Percentiles rank a stretch among this genome's conserved stretches.
Evolutionary conservation across 1,140 invertebrate species (phyloP).

Genomic region (Bombus consobrinus): DNA sequence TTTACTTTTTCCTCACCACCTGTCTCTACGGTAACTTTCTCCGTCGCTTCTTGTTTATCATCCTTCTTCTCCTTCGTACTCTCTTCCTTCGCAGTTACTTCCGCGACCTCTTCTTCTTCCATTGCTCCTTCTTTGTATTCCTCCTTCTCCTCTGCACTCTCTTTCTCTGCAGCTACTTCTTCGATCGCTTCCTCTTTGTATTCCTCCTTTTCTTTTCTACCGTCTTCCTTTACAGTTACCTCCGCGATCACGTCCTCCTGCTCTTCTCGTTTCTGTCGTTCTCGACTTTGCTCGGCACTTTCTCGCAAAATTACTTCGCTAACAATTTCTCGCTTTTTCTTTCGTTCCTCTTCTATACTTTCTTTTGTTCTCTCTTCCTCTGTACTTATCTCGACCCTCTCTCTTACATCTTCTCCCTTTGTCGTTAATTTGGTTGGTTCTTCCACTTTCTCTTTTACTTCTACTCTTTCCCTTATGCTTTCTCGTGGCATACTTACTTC

Average conservation of each 20-base stretch:
- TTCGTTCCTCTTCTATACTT: conserved; percentile 6
- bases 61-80: too few species aligned
- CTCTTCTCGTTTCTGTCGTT: neutral
- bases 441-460: neutral
- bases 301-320: neutral
- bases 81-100: too few species aligned
- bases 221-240: too few species aligned
- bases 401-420: neutral
- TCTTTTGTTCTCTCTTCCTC: neutral
- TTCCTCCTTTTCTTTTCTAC: too few species aligned
- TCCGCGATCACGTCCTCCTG: neutral
- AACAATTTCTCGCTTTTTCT: neutral
- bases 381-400: neutral
- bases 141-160: too few species aligned
- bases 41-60: neutral
- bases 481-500: too few species aligned
- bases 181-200: too few species aligned
- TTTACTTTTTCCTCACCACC: neutral
- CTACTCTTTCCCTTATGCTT: neutral
- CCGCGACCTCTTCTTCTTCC: neutral
- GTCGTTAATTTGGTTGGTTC: neutral
- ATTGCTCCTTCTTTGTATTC: neutral
- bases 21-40: fast-evolving
- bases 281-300: neutral
- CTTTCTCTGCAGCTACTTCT: too few species aligned